Evolutionary conservation across 1,140 invertebrate genomes (phyloP).

Genomic region (Nebria ingens): DNA sequence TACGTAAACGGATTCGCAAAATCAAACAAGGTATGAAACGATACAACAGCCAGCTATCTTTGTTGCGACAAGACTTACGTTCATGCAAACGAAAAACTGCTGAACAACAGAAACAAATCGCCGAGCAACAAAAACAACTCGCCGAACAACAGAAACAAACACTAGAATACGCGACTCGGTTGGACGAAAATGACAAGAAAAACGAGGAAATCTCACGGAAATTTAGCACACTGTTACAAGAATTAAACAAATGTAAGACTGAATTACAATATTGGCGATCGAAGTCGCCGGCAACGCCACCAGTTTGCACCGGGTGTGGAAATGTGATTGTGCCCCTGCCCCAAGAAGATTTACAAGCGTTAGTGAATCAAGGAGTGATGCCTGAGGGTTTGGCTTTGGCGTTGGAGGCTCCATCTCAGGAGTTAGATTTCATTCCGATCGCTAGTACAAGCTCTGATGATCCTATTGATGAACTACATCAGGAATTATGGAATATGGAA

Average conservation of each 20-base stretch:
- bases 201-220: slow-evolving; percentile 79
- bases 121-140: slow-evolving; percentile 68
- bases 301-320: slow-evolving; percentile 46
- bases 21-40: slow-evolving; percentile 83
- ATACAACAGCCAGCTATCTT: slow-evolving; percentile 67
- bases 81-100: slow-evolving; percentile 67
- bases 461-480: slow-evolving; percentile 2
- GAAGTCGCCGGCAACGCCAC: slow-evolving; percentile 62
- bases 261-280: slow-evolving; percentile 82
- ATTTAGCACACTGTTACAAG: slow-evolving; percentile 78
- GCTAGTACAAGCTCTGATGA: slow-evolving; percentile 16
- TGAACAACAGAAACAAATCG: slow-evolving; percentile 73
- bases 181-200: slow-evolving; percentile 83
- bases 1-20: slow-evolving; percentile 72
- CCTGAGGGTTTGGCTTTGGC: slow-evolving; percentile 38
- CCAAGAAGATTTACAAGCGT: slow-evolving; percentile 46
- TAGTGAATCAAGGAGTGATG: slow-evolving; percentile 48
- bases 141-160: slow-evolving; percentile 65
- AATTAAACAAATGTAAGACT: slow-evolving; percentile 82
- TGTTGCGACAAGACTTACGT: slow-evolving; percentile 63
- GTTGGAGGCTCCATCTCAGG: slow-evolving; percentile 13
- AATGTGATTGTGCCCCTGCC: slow-evolving; percentile 42
- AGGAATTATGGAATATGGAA: neutral
- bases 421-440: slow-evolving; percentile 39
- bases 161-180: slow-evolving; percentile 64